A percentile compares a stretch with the other conserved stretches of the same genome.
Evolutionary conservation across 37 sponge, comb jelly and placozoan species (phyloP).

Genomic region (Geodia barretti): DNA sequence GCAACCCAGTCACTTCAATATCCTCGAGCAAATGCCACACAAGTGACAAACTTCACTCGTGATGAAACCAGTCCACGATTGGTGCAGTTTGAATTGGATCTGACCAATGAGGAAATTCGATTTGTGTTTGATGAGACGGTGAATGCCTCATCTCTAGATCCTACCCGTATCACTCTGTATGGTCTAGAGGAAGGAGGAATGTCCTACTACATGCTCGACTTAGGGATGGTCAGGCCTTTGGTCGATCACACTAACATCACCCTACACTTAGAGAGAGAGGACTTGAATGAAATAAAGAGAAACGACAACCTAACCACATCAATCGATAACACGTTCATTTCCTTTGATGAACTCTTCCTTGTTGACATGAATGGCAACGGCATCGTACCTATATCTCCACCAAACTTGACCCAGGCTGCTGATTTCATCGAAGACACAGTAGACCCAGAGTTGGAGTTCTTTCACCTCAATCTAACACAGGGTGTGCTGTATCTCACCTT

Average conservation of each 20-base stretch:
- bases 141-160: constrained; percentile 69
- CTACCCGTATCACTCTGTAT: constrained; percentile 32
- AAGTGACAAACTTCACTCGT: constrained; percentile 51
- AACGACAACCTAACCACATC: constrained; percentile 58
- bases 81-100: constrained; percentile 65
- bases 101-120: constrained; percentile 64
- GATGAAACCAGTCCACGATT: constrained; percentile 75
- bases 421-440: constrained; percentile 65
- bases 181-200: neutral
- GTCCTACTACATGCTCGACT: constrained; percentile 45
- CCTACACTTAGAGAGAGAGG: constrained; percentile 61
- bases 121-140: constrained; percentile 88
- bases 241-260: constrained; percentile 52
- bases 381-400: constrained; percentile 13
- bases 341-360: constrained; percentile 41
- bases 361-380: constrained; percentile 79
- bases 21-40: constrained; percentile 6
- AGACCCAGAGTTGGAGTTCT: constrained; percentile 54
- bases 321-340: constrained; percentile 37
- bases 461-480: constrained; percentile 74
- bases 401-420: constrained; percentile 4
- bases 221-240: constrained; percentile 34
- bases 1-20: constrained; percentile 66
- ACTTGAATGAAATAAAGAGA: constrained; percentile 89
- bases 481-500: constrained; percentile 78